phyloP scores from a whole-genome alignment of 2,797 vertebrate species.

The Gadopsis bispinosus region DNA sequence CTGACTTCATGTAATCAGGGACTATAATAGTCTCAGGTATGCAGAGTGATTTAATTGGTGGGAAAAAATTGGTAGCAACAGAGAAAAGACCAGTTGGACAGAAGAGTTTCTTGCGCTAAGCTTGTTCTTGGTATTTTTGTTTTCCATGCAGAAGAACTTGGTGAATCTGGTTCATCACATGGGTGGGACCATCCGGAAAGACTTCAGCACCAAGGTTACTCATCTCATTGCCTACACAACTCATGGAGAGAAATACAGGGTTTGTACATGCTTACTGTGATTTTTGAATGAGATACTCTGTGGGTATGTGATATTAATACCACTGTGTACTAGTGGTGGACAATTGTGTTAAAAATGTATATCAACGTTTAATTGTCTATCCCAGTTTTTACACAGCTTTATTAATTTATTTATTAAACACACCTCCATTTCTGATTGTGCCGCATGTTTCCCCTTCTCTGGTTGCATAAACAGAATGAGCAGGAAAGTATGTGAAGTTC shows the following conservation, averaged over 20 bases:
- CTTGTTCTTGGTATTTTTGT: background rate
- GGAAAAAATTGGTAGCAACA: background rate
- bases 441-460: background rate
- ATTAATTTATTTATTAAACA: background rate
- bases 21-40: background rate
- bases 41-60: background rate
- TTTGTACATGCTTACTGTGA: conserved; percentile 59
- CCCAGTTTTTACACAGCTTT: background rate
- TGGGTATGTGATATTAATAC: background rate
- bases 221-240: conserved; percentile 96
- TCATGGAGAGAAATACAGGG: conserved; percentile 97
- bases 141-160: conserved; percentile 88
- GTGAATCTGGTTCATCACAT: conserved; percentile 98
- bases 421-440: background rate
- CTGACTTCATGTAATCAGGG: background rate
- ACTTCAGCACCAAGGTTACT: conserved; percentile 96
- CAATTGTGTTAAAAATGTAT: background rate
- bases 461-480: conserved; percentile 1
- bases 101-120: background rate
- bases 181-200: conserved; percentile 95
- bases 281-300: background rate
- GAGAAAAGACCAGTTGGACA: background rate
- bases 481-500: background rate
- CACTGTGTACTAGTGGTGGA: background rate
- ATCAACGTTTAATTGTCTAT: background rate